These are phyloP conservation scores for Ptiloglossa arizonensis DNA, from an alignment of 1,140 invertebrate species.

Conservation along the genomic window DNA sequence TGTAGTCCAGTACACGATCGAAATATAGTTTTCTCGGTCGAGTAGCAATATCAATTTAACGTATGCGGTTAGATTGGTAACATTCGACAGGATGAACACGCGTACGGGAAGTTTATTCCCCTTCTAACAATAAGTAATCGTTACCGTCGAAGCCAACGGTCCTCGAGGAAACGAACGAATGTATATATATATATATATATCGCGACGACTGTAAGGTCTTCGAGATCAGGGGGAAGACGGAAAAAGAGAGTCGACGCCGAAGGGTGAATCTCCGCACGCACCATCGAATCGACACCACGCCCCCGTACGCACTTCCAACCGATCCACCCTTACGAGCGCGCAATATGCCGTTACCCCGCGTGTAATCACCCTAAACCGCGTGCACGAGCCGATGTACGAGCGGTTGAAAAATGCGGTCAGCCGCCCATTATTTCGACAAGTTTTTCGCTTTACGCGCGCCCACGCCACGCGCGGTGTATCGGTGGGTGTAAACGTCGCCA, in stretches of 20 bases:
- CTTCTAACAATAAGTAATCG: too few relatives aligned
- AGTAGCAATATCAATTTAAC: too few relatives aligned
- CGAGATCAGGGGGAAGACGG: not conserved
- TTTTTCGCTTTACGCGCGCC: constrained; percentile 60
- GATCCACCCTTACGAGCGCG: constrained; percentile 63
- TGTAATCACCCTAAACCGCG: constrained; percentile 76
- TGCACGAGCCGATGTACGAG: constrained; percentile 63
- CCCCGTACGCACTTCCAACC: constrained; percentile 59
- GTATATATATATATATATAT: too few relatives aligned
- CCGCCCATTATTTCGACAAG: constrained; percentile 65
- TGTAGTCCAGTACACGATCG: too few relatives aligned
- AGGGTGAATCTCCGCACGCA: constrained; percentile 70
- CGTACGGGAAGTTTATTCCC: too few relatives aligned
- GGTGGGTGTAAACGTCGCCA: not conserved
- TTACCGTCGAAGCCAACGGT: too few relatives aligned
- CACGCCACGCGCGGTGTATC: not conserved
- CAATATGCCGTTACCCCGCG: constrained; percentile 72
- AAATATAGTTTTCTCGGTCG: too few relatives aligned
- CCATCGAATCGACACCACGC: constrained; percentile 74
- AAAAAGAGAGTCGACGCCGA: constrained; percentile 5
- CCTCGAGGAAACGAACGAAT: too few relatives aligned
- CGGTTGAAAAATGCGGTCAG: constrained; percentile 69
- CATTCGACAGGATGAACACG: too few relatives aligned
- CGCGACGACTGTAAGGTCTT: not conserved
- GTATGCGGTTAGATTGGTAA: too few relatives aligned